phyloP scores from a whole-genome alignment of 2,797 vertebrate genomes.

The Amblyopsis hoosieri region DNA sequence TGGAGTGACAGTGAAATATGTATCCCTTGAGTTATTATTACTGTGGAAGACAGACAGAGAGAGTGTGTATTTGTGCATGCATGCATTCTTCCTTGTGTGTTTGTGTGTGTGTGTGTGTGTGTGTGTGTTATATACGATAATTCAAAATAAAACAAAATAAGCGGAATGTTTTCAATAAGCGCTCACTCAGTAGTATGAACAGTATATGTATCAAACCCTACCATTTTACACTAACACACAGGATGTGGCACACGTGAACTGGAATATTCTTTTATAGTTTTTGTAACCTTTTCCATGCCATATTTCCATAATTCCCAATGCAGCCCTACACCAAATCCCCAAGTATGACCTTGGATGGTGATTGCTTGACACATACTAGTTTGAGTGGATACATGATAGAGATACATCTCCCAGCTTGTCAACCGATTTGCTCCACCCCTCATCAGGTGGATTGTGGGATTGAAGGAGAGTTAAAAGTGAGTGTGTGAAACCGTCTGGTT shows the following conservation, averaged over 20 bases:
- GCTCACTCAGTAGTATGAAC: conserved; percentile 15
- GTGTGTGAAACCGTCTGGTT: conserved; percentile 8
- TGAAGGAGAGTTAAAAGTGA: conserved; percentile 13
- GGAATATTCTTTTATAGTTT: neutral
- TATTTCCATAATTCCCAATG: conserved; percentile 28
- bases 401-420: conserved; percentile 51
- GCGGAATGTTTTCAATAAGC: conserved; percentile 10
- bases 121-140: conserved; percentile 1
- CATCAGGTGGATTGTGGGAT: conserved; percentile 36
- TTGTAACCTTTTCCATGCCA: neutral
- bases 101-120: conserved; percentile 16
- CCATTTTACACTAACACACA: conserved; percentile 1
- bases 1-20: conserved; percentile 71
- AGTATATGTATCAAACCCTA: neutral
- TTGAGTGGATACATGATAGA: conserved; percentile 57
- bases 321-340: conserved; percentile 54
- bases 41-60: conserved; percentile 23
- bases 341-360: conserved; percentile 44
- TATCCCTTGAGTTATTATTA: conserved; percentile 66
- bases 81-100: neutral
- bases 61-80: neutral
- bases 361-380: conserved; percentile 53
- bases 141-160: conserved; percentile 13
- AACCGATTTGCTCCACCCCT: conserved; percentile 44
- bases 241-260: conserved; percentile 12